Conservation (phyloP, 37 sponge, comb jelly and placozoan species). For the Crambe crambe region DNA sequence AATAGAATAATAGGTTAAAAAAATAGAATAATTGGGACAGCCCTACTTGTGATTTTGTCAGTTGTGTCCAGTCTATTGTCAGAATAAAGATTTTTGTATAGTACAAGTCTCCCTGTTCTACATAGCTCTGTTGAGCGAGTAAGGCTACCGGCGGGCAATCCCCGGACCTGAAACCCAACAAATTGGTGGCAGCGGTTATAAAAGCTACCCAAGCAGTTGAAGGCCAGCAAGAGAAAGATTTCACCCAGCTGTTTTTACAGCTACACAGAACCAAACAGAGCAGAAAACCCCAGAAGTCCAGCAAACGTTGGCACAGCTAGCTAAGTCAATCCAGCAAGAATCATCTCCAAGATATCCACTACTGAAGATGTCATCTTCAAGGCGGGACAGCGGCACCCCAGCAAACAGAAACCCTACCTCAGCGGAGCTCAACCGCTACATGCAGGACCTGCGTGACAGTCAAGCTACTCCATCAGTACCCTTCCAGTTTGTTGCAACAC, state of each 20-base stretch:
- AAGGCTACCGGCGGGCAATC: background rate
- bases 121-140: background rate
- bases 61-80: background rate
- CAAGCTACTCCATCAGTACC: background rate
- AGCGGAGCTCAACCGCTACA: background rate
- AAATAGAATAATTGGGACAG: too few relatives aligned
- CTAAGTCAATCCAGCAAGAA: too few relatives aligned
- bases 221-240: background rate
- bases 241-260: too few relatives aligned
- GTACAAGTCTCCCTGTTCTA: background rate
- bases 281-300: too few relatives aligned
- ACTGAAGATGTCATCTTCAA: background rate
- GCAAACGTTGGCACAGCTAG: too few relatives aligned
- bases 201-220: background rate
- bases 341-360: too few relatives aligned
- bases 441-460: background rate
- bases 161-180: background rate
- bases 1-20: too few relatives aligned
- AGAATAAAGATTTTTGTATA: background rate
- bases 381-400: too few relatives aligned
- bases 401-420: background rate
- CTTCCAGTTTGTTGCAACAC: too few relatives aligned
- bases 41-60: background rate
- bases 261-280: too few relatives aligned
- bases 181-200: background rate